Evolutionary conservation across 2,888 invertebrate genomes (phyloP), one percentile per base, ranked within the genome.

Genomic region (Keiferia lycopersicella): DNA sequence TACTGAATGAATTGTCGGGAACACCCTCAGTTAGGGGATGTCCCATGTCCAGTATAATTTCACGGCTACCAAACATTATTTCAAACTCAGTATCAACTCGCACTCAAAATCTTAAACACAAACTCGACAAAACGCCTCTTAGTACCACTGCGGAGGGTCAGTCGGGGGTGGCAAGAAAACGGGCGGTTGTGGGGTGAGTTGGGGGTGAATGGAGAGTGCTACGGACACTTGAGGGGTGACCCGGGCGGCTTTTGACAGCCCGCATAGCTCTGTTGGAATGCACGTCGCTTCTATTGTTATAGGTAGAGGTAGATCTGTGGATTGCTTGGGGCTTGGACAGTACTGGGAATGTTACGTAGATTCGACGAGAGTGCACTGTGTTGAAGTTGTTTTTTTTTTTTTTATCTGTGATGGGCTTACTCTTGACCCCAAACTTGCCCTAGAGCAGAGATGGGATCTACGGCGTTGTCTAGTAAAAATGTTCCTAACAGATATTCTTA

Each of bases 211-310:
- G 68, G 70, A 74, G 83, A 77, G 81, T 81, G 81, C 74, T 77
- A 77, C 78, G 82, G 84, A 83, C 86, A 84, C 86, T 84, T 77
- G 79, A 82, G 84, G 82, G 84, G 84, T 78, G 84, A 82, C 82
- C 83, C 75, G 70, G 73, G 71, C 73, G 84, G 87, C 90, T 87
- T 90, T 90, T 90, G 89, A 87, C 89, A 87, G 89, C 85, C 84
- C 83, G 81, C 85, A 85, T 81, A 78, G 85, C 83, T 80, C 12
- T 48, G 41, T 16, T 18, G 65, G 65, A 56, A 65, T 65, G 65
- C 61, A 38, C n/a, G 65, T 3, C 10, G 60, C 56, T 56, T 16
- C 10, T 30, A 56, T 56, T 56, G 56, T 79, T 78, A 73, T n/a
- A 20, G 12, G 6, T 30, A 18, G 51, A 34, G 30, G 34, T 56